phyloP scores from a whole-genome alignment of 2,888 invertebrate species.

The Athalia circularis region DNA sequence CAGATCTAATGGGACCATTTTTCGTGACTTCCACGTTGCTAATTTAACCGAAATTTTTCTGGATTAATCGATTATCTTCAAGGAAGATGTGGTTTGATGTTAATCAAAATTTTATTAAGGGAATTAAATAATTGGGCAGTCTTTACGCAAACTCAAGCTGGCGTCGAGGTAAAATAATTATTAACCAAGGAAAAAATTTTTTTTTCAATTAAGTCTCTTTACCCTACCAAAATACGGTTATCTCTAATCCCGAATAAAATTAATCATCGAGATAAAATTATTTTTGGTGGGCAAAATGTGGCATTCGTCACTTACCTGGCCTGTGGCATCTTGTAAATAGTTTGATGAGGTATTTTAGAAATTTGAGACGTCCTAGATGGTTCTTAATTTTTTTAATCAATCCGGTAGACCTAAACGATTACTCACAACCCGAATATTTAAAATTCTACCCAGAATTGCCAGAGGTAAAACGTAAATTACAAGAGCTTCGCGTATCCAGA shows the following conservation, averaged over 20 bases:
- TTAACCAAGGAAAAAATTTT: background rate
- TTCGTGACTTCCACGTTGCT: conserved; percentile 40
- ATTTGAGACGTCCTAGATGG: conserved; percentile 3
- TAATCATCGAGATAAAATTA: conserved; percentile 10
- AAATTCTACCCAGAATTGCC: conserved; percentile 41
- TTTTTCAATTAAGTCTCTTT: background rate
- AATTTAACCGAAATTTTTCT: conserved; percentile 5
- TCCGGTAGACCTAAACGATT: conserved; percentile 24
- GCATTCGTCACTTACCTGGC: conserved; percentile 66
- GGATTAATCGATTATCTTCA: background rate
- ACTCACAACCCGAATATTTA: background rate
- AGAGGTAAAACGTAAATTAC: conserved; percentile 53
- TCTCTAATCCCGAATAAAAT: background rate
- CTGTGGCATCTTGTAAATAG: conserved; percentile 68
- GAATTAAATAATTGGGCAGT: background rate
- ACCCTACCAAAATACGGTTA: background rate
- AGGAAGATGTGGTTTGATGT: background rate
- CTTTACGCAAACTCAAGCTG: background rate
- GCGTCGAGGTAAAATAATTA: background rate
- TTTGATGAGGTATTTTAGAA: conserved; percentile 61
- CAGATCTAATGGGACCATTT: conserved; percentile 37
- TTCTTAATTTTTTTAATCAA: conserved; percentile 48
- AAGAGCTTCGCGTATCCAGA: conserved; percentile 61
- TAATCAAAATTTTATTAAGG: background rate
- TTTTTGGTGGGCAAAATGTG: conserved; percentile 51